Evolutionary conservation across 1,140 invertebrate species (phyloP).

Genomic region (Cydia splendana): DNA sequence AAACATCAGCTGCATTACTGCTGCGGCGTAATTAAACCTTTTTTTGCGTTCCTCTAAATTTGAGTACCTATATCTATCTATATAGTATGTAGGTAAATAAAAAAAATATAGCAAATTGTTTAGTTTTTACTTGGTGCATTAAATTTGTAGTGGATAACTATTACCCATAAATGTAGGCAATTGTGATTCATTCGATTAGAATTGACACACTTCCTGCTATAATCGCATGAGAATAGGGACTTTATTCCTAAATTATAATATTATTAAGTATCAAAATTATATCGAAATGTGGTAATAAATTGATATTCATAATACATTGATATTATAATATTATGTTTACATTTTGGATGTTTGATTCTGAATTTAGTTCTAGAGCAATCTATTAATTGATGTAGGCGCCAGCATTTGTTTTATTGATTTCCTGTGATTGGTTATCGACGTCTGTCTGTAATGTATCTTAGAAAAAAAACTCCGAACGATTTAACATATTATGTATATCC

Average conservation of each 20-base stretch:
- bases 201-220: conserved; percentile 25
- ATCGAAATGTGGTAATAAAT: background rate
- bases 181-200: conserved; percentile 21
- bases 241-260: background rate
- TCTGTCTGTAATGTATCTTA: no score
- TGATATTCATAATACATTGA: background rate
- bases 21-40: no score
- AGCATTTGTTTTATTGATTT: background rate
- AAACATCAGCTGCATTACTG: no score
- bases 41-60: no score
- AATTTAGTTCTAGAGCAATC: background rate
- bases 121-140: no score
- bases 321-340: background rate
- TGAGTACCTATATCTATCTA: no score
- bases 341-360: background rate
- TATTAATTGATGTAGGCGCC: conserved; percentile 10
- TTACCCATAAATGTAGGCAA: background rate
- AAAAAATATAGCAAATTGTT: no score
- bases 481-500: no score
- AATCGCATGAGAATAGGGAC: background rate
- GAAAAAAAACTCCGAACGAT: no score
- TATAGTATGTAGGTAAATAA: no score
- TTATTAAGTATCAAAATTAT: background rate
- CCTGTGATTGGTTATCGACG: background rate
- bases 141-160: background rate